Evolutionary conservation across 1,140 invertebrate species (phyloP).

Genomic region (Tribolium madens): DNA sequence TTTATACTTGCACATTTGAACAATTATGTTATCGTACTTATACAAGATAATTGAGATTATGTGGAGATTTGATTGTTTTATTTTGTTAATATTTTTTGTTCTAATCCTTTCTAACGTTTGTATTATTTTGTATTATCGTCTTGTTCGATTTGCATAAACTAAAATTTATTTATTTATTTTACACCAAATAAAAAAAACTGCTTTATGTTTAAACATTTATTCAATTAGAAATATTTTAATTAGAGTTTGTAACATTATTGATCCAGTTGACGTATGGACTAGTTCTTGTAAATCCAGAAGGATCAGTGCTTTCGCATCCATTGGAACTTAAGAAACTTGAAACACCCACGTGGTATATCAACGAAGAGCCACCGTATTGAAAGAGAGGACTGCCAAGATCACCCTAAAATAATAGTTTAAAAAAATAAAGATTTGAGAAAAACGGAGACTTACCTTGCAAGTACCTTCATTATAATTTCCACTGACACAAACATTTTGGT

Average conservation of each 20-base stretch:
- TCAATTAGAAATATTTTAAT: background rate
- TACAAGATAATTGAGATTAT: background rate
- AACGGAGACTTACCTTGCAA: background rate
- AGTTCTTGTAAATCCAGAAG: constrained; percentile 4
- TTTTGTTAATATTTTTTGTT: no score
- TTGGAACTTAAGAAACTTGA: constrained; percentile 1
- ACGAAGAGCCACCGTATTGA: background rate
- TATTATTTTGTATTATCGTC: no score
- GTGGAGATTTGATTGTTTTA: background rate
- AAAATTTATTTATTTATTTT: no score
- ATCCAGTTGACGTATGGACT: constrained; percentile 4
- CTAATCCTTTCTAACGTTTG: no score
- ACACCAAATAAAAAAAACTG: no score
- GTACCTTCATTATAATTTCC: constrained; percentile 11
- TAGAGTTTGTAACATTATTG: background rate
- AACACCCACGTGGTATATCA: background rate
- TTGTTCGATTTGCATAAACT: no score
- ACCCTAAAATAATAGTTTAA: background rate
- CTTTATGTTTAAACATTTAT: no score
- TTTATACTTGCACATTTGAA: background rate
- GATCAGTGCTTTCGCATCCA: constrained; percentile 9
- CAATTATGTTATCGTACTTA: background rate
- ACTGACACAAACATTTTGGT: background rate
- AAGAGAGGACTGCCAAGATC: background rate
- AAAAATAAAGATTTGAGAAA: background rate